Base-by-base conservation (phyloP, 2,797 vertebrate species). In the Peromyscus aztecus region DNA sequence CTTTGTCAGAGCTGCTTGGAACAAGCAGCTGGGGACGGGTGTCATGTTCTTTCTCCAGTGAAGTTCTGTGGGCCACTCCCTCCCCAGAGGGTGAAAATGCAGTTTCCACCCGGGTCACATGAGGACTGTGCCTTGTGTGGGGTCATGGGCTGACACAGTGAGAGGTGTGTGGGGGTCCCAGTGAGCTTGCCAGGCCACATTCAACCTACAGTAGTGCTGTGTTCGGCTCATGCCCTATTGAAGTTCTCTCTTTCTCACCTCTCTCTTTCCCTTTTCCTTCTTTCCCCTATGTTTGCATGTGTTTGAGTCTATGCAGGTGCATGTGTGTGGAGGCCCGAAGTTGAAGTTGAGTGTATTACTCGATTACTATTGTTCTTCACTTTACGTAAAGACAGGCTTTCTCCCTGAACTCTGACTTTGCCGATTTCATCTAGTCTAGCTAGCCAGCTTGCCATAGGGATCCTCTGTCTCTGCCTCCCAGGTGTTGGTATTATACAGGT, bases 121-220 rank as follows among this genome's bases (percentile, higher is more conserved):
- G 23, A 57, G n/a, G 16, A 31, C 49, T 16, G 61, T 8, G 11
- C 31, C 16, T 19, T 59, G 29, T 49, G 1, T 16, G 7, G 40
- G 73, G 57, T 57, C 24, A 0, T 31, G 34, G 52, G 13, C 40
- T 37, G 23, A 4, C 63, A 4, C 0, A 4, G 92, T 59, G 29
- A 46, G 71, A 34, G 13, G 65, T 85, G 27, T 65, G 11, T 2
- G 27, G 10, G 52, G 24, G 40, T 63, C 17, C 27, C 52, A 61
- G 0, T n/a, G 89, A 93, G 46, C 63, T 84, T 40, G 11, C 69
- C 71, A 84, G 84, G n/a, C 73, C 78, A 46, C 13, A 1, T 81
- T 88, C 46, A 94, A 52, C 34, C 88, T 81, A 61, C 55, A 75
- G 43, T 6, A 40, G 61, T 91, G 49, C 80, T 92, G 82, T 81